Evolutionary conservation across 2,888 invertebrate genomes (phyloP).

Genomic region (Hetaerina titia): DNA sequence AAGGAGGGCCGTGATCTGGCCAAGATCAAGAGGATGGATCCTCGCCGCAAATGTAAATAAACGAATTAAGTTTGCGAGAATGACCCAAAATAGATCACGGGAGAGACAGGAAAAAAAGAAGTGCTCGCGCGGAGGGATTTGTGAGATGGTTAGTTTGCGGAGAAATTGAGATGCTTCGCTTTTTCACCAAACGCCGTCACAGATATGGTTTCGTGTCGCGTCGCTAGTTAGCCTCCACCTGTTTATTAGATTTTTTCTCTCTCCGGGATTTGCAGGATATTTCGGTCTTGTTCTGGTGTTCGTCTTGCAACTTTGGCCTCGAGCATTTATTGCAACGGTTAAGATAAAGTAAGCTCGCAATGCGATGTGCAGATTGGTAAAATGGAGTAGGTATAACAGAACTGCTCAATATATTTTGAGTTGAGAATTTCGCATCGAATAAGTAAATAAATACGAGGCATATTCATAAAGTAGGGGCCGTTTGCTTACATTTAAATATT

Average conservation of each 20-base stretch:
- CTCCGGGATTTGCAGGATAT: not conserved
- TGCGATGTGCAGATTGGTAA: no score
- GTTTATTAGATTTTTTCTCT: not conserved
- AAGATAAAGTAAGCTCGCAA: no score
- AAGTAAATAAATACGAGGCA: no score
- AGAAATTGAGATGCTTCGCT: not conserved
- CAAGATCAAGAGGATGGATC: conserved; percentile 1
- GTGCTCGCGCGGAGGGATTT: not conserved
- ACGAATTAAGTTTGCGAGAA: conserved; percentile 16
- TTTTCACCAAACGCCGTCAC: no score
- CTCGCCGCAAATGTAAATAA: not conserved
- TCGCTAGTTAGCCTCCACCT: not conserved
- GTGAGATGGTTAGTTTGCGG: not conserved
- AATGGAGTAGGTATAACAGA: no score
- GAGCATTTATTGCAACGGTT: no score
- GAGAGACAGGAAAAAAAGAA: not conserved
- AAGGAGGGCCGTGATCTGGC: not conserved
- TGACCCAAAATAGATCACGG: conserved; percentile 21
- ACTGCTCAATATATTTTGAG: no score
- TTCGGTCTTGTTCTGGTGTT: not conserved
- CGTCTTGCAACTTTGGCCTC: no score
- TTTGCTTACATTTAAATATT: no score
- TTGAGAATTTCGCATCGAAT: no score
- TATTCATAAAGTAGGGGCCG: no score
- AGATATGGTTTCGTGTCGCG: not conserved